Evolutionary conservation across 2,888 invertebrate species (phyloP).

Genomic region (Xestoiulus laeticollis): DNA sequence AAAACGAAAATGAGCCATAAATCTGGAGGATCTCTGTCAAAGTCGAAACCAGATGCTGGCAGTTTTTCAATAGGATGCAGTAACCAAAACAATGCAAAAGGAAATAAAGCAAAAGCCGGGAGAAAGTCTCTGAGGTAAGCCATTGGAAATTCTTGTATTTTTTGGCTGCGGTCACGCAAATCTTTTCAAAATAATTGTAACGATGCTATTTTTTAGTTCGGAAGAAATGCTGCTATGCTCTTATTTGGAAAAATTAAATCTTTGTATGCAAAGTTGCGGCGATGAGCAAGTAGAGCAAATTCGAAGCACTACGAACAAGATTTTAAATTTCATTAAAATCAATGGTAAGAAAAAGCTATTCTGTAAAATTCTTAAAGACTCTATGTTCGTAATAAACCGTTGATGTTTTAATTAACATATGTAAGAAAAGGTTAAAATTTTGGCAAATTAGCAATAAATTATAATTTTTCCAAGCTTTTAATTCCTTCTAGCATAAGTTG

Average conservation of each 20-base stretch:
- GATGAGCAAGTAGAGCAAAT: conserved; percentile 35
- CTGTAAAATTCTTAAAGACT: neutral
- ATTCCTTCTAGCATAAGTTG: too few species aligned
- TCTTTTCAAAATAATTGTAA: neutral
- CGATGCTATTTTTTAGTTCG: conserved; percentile 40
- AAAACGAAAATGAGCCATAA: conserved; percentile 45
- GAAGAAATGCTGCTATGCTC: conserved; percentile 48
- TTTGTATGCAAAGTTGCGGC: neutral
- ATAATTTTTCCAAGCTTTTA: too few species aligned
- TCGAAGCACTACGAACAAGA: conserved; percentile 14
- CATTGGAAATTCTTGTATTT: neutral
- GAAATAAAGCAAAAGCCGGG: conserved; percentile 22
- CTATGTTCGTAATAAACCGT: too few species aligned
- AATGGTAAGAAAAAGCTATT: neutral
- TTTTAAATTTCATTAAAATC: conserved; percentile 40
- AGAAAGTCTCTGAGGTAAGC: conserved; percentile 14
- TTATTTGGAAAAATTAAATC: conserved; percentile 42
- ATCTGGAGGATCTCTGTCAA: conserved; percentile 36
- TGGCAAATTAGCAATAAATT: neutral
- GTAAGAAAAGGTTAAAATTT: too few species aligned
- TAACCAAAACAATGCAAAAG: neutral
- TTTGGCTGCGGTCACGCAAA: neutral
- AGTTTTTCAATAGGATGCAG: neutral
- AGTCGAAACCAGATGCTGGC: conserved; percentile 1
- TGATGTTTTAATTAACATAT: too few species aligned